Percentiles rank a stretch among this genome's conserved stretches.
Evolutionary conservation across 2,113 vertebrate genomes (phyloP).

Genomic region (Muntiacus muntjak): DNA sequence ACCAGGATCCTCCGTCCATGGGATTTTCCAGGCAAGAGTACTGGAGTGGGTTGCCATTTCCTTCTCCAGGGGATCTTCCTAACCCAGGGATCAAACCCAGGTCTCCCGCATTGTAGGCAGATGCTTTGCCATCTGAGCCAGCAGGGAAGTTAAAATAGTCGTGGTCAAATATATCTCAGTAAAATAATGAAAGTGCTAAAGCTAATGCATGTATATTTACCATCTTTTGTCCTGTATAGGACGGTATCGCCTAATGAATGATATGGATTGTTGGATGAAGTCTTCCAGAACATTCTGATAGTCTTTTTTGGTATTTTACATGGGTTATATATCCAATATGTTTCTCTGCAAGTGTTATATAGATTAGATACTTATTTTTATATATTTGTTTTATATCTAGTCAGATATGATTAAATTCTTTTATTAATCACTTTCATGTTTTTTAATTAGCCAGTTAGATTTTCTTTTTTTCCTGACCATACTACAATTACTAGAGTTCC

Average conservation of each 20-base stretch:
- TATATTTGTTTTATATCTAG: not conserved
- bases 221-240: not conserved
- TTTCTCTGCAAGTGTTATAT: not conserved
- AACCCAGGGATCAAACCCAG: no score
- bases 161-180: not conserved
- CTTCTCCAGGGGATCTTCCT: no score
- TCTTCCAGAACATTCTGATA: not conserved
- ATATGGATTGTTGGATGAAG: not conserved
- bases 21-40: no score
- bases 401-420: not conserved
- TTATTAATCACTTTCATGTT: not conserved
- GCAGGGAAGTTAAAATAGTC: not conserved
- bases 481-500: not conserved
- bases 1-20: no score
- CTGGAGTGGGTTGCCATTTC: no score
- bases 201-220: not conserved
- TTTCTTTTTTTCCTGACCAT: not conserved
- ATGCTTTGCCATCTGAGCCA: no score
- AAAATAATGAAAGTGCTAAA: not conserved
- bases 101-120: no score
- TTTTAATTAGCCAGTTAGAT: not conserved
- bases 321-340: not conserved
- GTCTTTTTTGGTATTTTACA: not conserved
- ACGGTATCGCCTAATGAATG: not conserved
- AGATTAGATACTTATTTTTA: not conserved